Conservation (phyloP, 2,888 invertebrate species). For the Andrena flavipes region DNA sequence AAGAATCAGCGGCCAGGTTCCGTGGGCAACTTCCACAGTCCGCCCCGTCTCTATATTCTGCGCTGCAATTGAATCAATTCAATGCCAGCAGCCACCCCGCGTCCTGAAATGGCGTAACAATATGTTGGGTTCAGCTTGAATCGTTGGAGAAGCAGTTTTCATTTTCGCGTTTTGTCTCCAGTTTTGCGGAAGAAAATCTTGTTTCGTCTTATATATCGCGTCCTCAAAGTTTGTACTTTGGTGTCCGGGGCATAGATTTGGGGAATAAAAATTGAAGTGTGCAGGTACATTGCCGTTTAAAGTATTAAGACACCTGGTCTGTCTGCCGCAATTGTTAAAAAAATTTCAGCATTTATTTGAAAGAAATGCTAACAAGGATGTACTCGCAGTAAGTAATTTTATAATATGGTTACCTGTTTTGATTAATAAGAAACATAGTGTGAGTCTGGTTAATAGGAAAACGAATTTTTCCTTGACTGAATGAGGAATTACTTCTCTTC, state of each 20-base stretch:
- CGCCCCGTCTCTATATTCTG: background rate
- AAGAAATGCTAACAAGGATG: background rate
- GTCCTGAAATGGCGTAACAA: background rate
- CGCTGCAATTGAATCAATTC: constrained; percentile 13
- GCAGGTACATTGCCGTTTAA: too few species aligned
- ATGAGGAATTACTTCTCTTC: background rate
- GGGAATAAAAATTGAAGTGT: too few species aligned
- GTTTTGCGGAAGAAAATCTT: background rate
- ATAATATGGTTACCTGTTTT: background rate
- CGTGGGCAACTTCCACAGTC: constrained; percentile 1
- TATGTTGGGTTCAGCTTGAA: background rate
- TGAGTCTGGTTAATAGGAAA: background rate
- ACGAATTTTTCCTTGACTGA: background rate
- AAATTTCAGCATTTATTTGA: background rate
- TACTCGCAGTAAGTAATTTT: background rate
- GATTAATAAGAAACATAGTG: background rate
- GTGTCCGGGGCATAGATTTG: too few species aligned
- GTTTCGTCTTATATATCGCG: background rate
- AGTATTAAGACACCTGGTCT: too few species aligned
- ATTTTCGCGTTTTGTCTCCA: background rate
- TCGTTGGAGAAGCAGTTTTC: background rate
- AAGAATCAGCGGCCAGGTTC: constrained; percentile 27
- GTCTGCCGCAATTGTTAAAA: too few species aligned
- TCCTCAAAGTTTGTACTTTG: background rate
- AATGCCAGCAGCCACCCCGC: background rate